Evolutionary conservation across 2,888 invertebrate species (phyloP).

Genomic region (Rotaria magnacalcarata): DNA sequence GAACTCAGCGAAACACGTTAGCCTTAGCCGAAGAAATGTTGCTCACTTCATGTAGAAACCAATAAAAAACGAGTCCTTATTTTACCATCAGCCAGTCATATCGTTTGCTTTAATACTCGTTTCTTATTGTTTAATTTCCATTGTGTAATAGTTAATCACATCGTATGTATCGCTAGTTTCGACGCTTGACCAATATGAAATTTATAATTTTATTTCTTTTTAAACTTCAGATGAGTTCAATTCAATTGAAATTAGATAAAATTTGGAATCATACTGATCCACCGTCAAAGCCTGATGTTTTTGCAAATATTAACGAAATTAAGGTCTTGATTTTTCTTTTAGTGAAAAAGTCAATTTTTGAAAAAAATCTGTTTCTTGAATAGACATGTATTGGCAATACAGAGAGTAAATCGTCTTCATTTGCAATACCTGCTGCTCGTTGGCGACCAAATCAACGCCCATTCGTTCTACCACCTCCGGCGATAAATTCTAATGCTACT

Average conservation of each 20-base stretch:
- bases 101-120: too few relatives aligned
- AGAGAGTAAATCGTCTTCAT: neutral
- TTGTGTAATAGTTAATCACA: too few relatives aligned
- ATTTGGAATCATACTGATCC: neutral
- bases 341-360: too few relatives aligned
- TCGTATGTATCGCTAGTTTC: too few relatives aligned
- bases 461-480: neutral
- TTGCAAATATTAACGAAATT: neutral
- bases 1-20: too few relatives aligned
- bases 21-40: too few relatives aligned
- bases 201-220: neutral
- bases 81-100: too few relatives aligned
- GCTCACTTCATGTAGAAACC: too few relatives aligned
- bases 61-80: too few relatives aligned
- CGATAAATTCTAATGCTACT: neutral
- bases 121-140: too few relatives aligned
- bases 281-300: neutral
- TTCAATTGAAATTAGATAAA: neutral
- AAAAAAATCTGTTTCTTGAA: neutral
- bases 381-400: neutral
- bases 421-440: neutral
- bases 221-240: conserved; percentile 1
- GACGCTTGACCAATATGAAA: too few relatives aligned
- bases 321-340: neutral
- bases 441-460: conserved; percentile 3